phyloP scores from a whole-genome alignment of 2,888 invertebrate genomes.

The Seladonia tumulorum region DNA sequence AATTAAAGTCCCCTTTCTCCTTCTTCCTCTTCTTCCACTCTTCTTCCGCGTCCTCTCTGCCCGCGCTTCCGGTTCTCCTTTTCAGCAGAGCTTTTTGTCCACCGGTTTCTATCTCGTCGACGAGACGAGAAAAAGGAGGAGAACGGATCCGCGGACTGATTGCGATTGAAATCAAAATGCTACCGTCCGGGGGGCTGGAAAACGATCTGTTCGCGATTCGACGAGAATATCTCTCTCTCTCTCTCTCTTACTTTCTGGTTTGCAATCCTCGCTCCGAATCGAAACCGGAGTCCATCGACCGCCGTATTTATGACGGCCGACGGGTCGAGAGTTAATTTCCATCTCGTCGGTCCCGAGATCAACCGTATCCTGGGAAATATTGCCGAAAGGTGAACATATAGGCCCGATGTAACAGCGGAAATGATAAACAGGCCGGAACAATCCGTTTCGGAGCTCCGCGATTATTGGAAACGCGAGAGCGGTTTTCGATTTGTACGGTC shows the following conservation, averaged over 20 bases:
- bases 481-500: background rate
- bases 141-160: conserved; percentile 57
- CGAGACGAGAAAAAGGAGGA: conserved; percentile 1
- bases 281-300: conserved; percentile 11
- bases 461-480: background rate
- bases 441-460: background rate
- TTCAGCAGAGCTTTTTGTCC: conserved; percentile 56
- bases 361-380: background rate
- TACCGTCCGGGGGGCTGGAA: conserved; percentile 31
- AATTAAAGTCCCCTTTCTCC: conserved; percentile 64
- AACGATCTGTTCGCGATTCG: conserved; percentile 48
- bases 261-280: conserved; percentile 32
- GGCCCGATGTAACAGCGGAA: background rate
- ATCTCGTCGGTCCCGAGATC: background rate
- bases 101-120: conserved; percentile 8
- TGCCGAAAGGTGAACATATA: background rate
- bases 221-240: conserved; percentile 8
- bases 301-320: conserved; percentile 33
- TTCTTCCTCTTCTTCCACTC: conserved; percentile 4
- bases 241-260: background rate
- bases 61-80: conserved; percentile 45
- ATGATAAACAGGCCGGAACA: background rate
- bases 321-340: conserved; percentile 47
- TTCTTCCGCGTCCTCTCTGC: background rate
- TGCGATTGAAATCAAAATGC: conserved; percentile 69